Evolutionary conservation across 2,888 invertebrate genomes (phyloP), one percentile per base, ranked within the genome.

Genomic region (Charanyca ferruginea): DNA sequence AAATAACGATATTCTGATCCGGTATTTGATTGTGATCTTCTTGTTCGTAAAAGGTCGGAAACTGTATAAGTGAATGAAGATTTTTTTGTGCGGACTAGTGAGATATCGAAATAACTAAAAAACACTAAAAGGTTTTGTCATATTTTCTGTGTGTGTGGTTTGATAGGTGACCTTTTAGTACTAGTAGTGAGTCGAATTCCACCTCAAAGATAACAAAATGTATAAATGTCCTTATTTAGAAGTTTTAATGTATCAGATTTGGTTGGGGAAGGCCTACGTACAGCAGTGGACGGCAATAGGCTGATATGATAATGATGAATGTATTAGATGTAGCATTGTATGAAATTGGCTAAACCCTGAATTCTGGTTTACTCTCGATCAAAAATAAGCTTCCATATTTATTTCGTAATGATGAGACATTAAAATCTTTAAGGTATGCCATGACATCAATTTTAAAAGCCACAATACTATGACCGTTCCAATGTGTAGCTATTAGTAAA

Each of bases 1-100:
- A 83, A 78, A 51, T 80, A 80, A 81, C 77, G 72, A 79, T 68
- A 66, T 82, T 80, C 68, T 76, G 60, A 81, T 79, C 77, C 73
- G 79, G 76, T 70, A 68, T 71, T 63, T 66, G 62, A 64, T 73
- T 67, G 22, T 62, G 54, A 54, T 68, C 28, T 44, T 60, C 28
- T 66, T 71, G 25, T 57, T 41, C 25, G 69, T 28, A 54, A 66
- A 65, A 47, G 65, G 58, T 72, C 66, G 54, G 47, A 66, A 60
- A 67, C 41, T 53, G 51, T 25, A 6, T 32, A 35, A 18, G 16
- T 59, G 54, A 65, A 71, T 71, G 44, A 44, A 25, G n/a, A 45
- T 16, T 44, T 67, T 60, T 67, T 67, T 67, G 0, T 44, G 9
- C 3, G 25, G 7, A 22, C n/a, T 45, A 22, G 22, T 11, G 23